Percentiles rank a stretch among this genome's conserved stretches.
phyloP scores from a whole-genome alignment of 2,888 invertebrate genomes.

The Drosophila tanythrix region DNA sequence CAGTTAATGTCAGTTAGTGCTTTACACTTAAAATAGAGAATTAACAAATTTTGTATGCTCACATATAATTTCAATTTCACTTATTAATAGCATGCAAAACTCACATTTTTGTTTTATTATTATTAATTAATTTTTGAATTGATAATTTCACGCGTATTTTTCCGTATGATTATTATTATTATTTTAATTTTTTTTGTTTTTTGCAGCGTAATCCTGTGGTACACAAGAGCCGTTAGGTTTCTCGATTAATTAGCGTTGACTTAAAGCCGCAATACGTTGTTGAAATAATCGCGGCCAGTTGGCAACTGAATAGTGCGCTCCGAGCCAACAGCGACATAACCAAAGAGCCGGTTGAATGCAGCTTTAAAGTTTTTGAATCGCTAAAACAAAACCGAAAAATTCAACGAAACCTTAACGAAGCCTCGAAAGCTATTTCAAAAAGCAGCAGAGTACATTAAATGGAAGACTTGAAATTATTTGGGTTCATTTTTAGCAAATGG shows the following conservation, averaged over 20 bases:
- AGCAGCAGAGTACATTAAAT: not conserved
- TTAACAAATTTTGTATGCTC: not conserved
- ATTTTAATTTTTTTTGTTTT: not conserved
- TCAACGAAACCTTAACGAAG: conserved; percentile 60
- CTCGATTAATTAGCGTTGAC: not conserved
- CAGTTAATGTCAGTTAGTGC: not conserved
- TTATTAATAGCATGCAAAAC: conserved; percentile 20
- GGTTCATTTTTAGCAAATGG: conserved; percentile 7
- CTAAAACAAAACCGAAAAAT: conserved; percentile 19
- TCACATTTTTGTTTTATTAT: conserved; percentile 41
- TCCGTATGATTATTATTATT: not conserved
- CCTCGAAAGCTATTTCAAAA: conserved; percentile 47
- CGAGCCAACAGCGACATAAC: conserved; percentile 30
- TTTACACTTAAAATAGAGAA: not conserved
- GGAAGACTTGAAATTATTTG: not conserved
- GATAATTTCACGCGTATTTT: conserved; percentile 1
- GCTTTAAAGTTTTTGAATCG: conserved; percentile 67
- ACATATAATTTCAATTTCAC: conserved; percentile 10
- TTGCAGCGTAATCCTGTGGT: conserved; percentile 28
- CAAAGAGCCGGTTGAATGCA: conserved; percentile 37
- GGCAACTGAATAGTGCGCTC: conserved; percentile 65
- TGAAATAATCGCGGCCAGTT: conserved; percentile 72
- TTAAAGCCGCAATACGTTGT: conserved; percentile 62
- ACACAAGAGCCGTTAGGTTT: conserved; percentile 9
- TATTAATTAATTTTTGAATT: not conserved